Evolutionary conservation across 2,113 vertebrate genomes (phyloP), one percentile per base, ranked within the genome.

Genomic region (Corydoras sp.): DNA sequence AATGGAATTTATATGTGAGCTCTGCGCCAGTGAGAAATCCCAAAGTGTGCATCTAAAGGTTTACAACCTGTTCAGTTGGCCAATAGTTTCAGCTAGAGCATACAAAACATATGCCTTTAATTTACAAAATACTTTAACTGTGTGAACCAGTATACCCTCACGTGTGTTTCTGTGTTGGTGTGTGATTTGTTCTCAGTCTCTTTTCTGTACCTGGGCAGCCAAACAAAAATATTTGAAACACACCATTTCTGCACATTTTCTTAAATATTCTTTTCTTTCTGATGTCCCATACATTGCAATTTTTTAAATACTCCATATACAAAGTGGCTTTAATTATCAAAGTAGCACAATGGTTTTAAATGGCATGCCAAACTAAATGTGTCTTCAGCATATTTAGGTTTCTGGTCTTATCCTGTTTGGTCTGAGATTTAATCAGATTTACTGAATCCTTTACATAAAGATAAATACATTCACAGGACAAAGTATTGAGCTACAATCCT

Each of bases 51-150:
- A 67, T 68, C 49, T 59, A 43, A 73, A 67, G 50, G 9, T 73
- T 73, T 68, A 68, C 11, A 6, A 32, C 64, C 53, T 58, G 14
- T 62, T 67, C 15, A 30, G 12, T 48, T 54, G 15, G 64, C 15
- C 72, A 67, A 14, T 66, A 63, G 65, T 53, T 65, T 49, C 5
- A 72, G 54, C 15, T 4, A 7, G 14, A 2, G 13, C 60, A 24
- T 35, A 72, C 65, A 68, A 59, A 78, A 84, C 78, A 71, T 81
- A 84, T 83, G 77, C 74, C 72, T 81, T 79, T 82, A 80, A 85
- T 84, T 85, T 80, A 77, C 75, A 79, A 66, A 80, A 84, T 79
- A 77, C 15, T 84, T 81, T 68, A 62, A 73, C 67, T 14, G 63
- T 69, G 43, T 15, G 53, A 68, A 15, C 62, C n/a, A 71, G 66